phyloP scores from a whole-genome alignment of 2,888 invertebrate species.

The Latrodectus hesperus region DNA sequence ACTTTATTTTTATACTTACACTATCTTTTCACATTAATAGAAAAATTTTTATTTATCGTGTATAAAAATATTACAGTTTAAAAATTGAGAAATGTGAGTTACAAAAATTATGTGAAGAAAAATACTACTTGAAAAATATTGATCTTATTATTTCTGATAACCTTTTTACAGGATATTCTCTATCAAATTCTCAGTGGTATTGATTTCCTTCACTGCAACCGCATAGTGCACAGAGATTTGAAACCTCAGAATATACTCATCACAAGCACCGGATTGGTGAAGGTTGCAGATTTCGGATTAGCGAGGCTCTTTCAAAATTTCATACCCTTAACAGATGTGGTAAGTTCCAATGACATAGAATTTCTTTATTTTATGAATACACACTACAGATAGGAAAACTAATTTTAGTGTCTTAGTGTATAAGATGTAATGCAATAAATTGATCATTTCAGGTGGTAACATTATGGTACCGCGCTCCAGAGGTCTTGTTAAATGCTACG shows the following conservation, averaged over 20 bases:
- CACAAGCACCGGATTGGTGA: constrained; percentile 79
- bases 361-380: too few relatives aligned
- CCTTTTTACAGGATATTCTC: constrained; percentile 82
- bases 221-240: constrained; percentile 95
- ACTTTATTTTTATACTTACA: too few relatives aligned
- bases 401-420: background rate
- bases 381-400: background rate
- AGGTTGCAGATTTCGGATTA: constrained; percentile 97
- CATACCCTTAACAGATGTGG: constrained; percentile 94
- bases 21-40: too few relatives aligned
- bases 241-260: constrained; percentile 97
- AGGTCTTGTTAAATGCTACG: constrained; percentile 89
- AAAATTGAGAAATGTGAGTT: too few relatives aligned
- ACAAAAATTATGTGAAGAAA: too few relatives aligned
- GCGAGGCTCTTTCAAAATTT: constrained; percentile 95
- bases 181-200: constrained; percentile 92
- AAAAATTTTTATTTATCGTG: too few relatives aligned
- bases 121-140: too few relatives aligned
- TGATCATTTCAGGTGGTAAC: constrained; percentile 70
- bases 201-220: constrained; percentile 95
- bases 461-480: constrained; percentile 85
- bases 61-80: too few relatives aligned
- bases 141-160: background rate
- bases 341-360: constrained; percentile 1
- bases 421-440: background rate